Evolutionary conservation across 2,888 invertebrate species (phyloP), one percentile per base, ranked within the genome.

Genomic region (Limnephilus marmoratus): DNA sequence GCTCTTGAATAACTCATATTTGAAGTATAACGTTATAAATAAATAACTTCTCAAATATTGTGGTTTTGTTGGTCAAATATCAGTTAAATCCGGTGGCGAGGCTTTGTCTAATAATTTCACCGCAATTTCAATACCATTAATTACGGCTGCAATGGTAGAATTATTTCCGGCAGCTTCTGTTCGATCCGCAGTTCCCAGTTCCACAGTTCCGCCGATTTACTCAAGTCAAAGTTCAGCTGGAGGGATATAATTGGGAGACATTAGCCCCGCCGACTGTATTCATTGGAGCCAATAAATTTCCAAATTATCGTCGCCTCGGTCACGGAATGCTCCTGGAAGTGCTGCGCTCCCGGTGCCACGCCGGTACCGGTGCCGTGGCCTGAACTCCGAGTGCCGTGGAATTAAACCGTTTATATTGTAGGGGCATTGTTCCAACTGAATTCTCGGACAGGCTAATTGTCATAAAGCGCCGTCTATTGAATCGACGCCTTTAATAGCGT

Each of bases 201-300:
- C 45, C 80, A 37, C 31, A 37, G 53, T 45, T 81, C 89, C 45
- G 24, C 80, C 86, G 45, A 29, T 86, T 45, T 41, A 12, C 31
- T 41, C 82, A 29, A 82, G 87, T 81, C 88, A 87, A 91, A 88
- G 91, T 91, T 91, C 91, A 91, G 88, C 31, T 68, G 88, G 34
- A 85, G 86, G 85, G 37, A 80, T 85, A 90, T 92, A 92, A 93
- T 92, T 93, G 93, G 93, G 53, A 49, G 91, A 87, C 90, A 93
- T 93, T 91, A 93, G 92, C 92, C 92, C 92, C 90, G 80, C 92
- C 89, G 92, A 92, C 90, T 92, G 93, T 91, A 93, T 93, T 93
- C 93, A 93, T 93, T 92, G 90, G 91, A 68, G 92, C 68, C 81
- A 85, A 93, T 93, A 93, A 93, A 92, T 93, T 92, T 89, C 90